These are phyloP conservation scores for Malaclemys terrapin DNA, from an alignment of 2,113 vertebrate genomes.

Conservation along the genomic window DNA sequence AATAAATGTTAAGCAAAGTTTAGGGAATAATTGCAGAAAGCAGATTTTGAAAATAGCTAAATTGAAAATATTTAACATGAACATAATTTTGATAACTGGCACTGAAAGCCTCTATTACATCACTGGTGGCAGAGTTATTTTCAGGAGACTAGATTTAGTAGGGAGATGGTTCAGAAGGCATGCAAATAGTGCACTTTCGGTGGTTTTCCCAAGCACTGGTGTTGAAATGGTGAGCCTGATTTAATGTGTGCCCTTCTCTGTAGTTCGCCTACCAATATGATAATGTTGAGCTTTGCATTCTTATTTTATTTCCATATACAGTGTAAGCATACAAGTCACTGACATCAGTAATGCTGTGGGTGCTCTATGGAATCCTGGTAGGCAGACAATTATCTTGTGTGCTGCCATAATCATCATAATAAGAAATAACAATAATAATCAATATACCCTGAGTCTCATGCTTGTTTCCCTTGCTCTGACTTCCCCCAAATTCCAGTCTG, in stretches of 20 bases:
- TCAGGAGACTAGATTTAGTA: not conserved
- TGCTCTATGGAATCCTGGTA: not conserved
- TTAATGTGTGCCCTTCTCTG: not conserved
- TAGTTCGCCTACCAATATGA: not conserved
- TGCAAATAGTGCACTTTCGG: not conserved
- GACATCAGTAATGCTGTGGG: not conserved
- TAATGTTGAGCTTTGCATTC: not conserved
- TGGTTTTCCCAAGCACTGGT: not conserved
- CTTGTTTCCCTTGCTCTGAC: not conserved
- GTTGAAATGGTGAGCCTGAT: not conserved
- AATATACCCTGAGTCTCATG: not conserved
- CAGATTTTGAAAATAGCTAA: not conserved
- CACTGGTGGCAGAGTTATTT: not conserved
- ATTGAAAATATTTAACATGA: not conserved
- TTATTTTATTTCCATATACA: not conserved
- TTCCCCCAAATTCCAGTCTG: not conserved
- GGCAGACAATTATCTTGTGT: not conserved
- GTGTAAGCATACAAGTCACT: not conserved
- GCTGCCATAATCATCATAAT: not conserved
- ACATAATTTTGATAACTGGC: not conserved
- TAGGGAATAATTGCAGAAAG: not conserved
- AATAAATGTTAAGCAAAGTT: not conserved
- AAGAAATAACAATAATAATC: not conserved
- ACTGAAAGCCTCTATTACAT: not conserved
- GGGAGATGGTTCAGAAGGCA: not conserved